Conservation (phyloP, 2,113 vertebrate species). For the Lasiurus cinereus region DNA sequence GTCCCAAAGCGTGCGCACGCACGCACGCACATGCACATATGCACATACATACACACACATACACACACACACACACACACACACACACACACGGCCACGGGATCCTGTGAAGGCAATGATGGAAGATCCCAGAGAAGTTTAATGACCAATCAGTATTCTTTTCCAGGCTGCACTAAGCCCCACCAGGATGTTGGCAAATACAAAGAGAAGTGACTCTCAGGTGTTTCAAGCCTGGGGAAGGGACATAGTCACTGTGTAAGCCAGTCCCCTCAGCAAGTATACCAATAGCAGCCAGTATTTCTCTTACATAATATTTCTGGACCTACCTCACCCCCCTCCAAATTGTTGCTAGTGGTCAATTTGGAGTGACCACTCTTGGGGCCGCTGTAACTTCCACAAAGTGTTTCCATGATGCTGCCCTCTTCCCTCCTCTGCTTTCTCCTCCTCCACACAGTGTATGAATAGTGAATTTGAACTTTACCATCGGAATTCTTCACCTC, state of each 20-base stretch:
- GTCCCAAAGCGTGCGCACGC: too few species aligned
- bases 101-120: too few species aligned
- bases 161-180: background rate
- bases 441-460: background rate
- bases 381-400: background rate
- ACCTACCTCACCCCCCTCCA: background rate
- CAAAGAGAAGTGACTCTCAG: background rate
- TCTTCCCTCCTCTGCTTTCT: background rate
- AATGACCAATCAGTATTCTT: background rate
- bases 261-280: background rate
- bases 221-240: fast-evolving
- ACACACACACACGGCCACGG: background rate
- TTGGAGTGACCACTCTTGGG: background rate
- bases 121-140: background rate
- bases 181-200: background rate
- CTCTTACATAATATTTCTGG: background rate
- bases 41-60: too few species aligned
- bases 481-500: background rate
- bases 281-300: background rate
- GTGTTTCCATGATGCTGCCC: too few species aligned
- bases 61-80: background rate
- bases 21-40: too few species aligned
- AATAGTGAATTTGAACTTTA: background rate
- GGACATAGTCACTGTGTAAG: background rate
- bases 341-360: background rate